Conservation (phyloP, 2,797 vertebrate genomes). For the Spinus olivaceus region DNA sequence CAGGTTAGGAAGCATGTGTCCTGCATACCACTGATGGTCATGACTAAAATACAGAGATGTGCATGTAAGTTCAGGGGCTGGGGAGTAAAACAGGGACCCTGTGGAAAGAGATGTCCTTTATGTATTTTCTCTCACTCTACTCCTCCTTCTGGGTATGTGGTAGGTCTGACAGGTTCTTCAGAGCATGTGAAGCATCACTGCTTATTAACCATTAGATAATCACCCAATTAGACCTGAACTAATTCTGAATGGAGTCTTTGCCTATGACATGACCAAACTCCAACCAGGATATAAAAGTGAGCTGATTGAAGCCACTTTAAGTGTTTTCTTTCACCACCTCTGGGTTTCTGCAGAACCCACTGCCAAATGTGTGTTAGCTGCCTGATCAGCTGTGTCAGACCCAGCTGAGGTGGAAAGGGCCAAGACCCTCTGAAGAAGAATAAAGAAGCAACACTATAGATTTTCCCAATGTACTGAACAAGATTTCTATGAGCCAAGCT, state of each 20-base stretch:
- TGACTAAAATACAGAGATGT: neutral
- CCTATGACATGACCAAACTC: neutral
- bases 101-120: neutral
- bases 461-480: neutral
- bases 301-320: neutral
- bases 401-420: neutral
- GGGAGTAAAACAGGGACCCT: neutral
- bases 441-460: neutral
- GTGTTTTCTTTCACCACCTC: neutral
- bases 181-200: neutral
- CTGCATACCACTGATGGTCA: neutral
- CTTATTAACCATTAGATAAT: neutral
- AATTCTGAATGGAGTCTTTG: neutral
- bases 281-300: neutral
- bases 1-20: neutral
- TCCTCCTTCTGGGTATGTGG: neutral
- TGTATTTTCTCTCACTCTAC: neutral
- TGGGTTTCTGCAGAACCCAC: neutral
- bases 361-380: rapidly evolving
- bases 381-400: neutral
- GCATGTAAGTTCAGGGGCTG: rapidly evolving
- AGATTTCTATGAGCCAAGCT: neutral
- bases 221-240: neutral
- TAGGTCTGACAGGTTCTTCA: neutral
- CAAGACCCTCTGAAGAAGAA: neutral